phyloP scores from a whole-genome alignment of 1,140 invertebrate species.

The Anagrus nilaparvatae region DNA sequence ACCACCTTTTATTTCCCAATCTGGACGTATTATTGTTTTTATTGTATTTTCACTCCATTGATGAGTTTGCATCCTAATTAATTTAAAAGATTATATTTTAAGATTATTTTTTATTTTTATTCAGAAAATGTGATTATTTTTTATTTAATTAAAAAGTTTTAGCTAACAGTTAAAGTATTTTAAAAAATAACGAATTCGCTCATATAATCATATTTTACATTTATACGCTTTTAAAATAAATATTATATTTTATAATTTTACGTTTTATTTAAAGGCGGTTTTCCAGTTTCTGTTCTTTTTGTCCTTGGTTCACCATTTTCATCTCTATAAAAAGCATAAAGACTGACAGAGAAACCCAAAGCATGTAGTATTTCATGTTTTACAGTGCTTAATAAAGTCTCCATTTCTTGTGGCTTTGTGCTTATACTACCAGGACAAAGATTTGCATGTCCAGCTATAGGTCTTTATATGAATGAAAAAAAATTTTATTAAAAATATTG shows the following conservation, averaged over 20 bases:
- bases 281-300: slow-evolving; percentile 70
- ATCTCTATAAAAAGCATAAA: slow-evolving; percentile 91
- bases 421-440: slow-evolving; percentile 93
- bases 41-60: slow-evolving; percentile 91
- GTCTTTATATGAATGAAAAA: slow-evolving; percentile 46
- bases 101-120: no score
- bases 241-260: slow-evolving; percentile 43
- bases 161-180: no score
- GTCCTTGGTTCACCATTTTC: slow-evolving; percentile 77
- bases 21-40: slow-evolving; percentile 59
- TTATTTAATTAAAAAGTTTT: no score
- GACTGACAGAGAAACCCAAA: slow-evolving; percentile 87
- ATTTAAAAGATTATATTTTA: background rate
- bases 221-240: background rate
- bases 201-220: no score
- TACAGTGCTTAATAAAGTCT: slow-evolving; percentile 89
- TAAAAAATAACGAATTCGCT: no score
- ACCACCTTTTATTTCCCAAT: slow-evolving; percentile 79
- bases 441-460: slow-evolving; percentile 97
- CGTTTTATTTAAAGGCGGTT: slow-evolving; percentile 80
- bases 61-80: slow-evolving; percentile 69
- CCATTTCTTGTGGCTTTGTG: slow-evolving; percentile 83
- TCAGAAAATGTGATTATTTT: no score
- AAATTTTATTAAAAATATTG: background rate
- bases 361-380: slow-evolving; percentile 99